Percentiles rank a stretch among this genome's conserved stretches.
Evolutionary conservation across 2,797 vertebrate species (phyloP).

Genomic region (Phoeniculus purpureus): DNA sequence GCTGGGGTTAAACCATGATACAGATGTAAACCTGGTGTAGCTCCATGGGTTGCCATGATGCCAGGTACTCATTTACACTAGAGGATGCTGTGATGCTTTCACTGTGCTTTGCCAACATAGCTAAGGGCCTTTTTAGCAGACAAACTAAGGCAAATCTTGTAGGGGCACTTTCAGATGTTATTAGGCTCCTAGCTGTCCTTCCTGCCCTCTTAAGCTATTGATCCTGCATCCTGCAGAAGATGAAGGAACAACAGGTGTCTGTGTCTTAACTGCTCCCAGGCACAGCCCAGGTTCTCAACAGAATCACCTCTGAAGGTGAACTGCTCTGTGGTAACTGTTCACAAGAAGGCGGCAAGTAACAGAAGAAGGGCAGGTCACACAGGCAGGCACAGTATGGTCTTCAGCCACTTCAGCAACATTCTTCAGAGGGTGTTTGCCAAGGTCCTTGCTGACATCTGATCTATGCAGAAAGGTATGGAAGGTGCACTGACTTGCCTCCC

Average conservation of each 20-base stretch:
- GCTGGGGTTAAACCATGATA: background rate
- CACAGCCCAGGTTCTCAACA: background rate
- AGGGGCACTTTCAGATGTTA: background rate
- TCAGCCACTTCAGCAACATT: conserved; percentile 38
- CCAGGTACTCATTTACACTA: background rate
- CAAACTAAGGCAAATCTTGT: background rate
- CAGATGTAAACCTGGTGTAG: background rate
- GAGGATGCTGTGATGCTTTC: background rate
- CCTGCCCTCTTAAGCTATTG: background rate
- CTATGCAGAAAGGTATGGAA: background rate
- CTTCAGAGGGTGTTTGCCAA: background rate
- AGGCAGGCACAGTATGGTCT: background rate
- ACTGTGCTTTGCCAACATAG: background rate
- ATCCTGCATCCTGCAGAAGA: background rate
- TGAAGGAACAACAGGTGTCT: background rate
- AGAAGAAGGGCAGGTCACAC: conserved; percentile 23
- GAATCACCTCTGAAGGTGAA: background rate
- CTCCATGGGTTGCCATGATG: background rate
- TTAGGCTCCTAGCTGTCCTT: background rate
- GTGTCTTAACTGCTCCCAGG: background rate
- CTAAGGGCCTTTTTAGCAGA: background rate
- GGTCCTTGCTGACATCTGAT: background rate
- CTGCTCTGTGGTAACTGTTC: background rate
- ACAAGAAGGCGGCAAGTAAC: background rate
- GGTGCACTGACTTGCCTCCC: background rate